Conservation (phyloP, 2,797 vertebrate genomes). For the Epinephelus malabaricus region DNA sequence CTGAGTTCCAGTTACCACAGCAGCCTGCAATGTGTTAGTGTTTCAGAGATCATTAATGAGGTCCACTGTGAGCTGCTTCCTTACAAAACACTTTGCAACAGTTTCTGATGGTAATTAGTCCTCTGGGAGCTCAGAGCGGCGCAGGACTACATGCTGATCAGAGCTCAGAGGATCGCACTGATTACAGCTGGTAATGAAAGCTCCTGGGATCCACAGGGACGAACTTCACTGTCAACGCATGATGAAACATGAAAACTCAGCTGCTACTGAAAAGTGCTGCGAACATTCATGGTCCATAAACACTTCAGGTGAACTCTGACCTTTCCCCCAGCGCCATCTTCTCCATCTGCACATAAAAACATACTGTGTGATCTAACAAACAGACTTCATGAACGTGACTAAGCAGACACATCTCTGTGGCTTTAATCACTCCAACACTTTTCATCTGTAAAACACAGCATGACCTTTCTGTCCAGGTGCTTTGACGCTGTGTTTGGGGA, state of each 20-base stretch:
- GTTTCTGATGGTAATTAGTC: slow-evolving; percentile 77
- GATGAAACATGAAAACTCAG: neutral
- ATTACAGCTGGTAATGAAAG: slow-evolving; percentile 12
- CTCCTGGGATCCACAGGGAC: slow-evolving; percentile 9
- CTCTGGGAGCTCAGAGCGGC: slow-evolving; percentile 36
- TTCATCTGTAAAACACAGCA: neutral
- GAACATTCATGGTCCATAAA: neutral
- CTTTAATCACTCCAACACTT: neutral
- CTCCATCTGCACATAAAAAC: neutral
- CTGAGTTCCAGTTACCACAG: slow-evolving; percentile 18
- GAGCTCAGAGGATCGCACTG: slow-evolving; percentile 5
- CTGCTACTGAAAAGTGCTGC: too few species aligned
- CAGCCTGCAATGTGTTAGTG: slow-evolving; percentile 25
- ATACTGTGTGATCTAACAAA: neutral
- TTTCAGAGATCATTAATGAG: slow-evolving; percentile 53
- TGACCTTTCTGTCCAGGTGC: neutral
- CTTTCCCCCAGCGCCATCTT: neutral
- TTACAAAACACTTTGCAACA: slow-evolving; percentile 58
- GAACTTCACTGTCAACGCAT: neutral
- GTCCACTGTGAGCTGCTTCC: slow-evolving; percentile 38
- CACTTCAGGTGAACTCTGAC: neutral
- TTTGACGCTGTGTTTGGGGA: neutral
- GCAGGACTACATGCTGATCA: slow-evolving; percentile 32
- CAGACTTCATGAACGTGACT: neutral
- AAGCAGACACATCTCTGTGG: neutral